These are phyloP conservation scores for Gari tellinella DNA, from an alignment of 2,888 invertebrate genomes.

Conservation along the genomic window DNA sequence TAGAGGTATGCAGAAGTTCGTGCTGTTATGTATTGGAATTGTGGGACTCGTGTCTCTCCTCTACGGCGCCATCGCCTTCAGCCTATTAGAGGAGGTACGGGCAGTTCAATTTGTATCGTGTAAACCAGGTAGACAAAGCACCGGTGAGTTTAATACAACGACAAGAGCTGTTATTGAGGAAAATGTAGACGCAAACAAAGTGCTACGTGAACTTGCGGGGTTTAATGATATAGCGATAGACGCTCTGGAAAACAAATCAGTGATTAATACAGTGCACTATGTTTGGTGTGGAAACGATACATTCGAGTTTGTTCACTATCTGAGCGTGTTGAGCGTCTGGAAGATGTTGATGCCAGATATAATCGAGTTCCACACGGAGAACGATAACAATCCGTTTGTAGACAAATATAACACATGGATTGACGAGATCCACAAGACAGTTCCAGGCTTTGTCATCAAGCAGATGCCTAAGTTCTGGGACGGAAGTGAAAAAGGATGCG, in stretches of 20 bases:
- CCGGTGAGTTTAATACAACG: no score
- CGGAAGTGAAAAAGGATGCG: constrained; percentile 55
- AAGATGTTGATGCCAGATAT: constrained; percentile 75
- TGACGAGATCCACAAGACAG: constrained; percentile 66
- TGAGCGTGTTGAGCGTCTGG: constrained; percentile 78
- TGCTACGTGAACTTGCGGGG: constrained; percentile 46
- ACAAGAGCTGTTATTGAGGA: no score
- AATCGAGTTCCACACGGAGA: constrained; percentile 71
- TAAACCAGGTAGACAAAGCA: no score
- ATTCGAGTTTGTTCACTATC: constrained; percentile 77
- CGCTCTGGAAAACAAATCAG: constrained; percentile 46
- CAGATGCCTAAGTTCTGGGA: constrained; percentile 62
- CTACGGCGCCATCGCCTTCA: no score
- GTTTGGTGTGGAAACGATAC: constrained; percentile 77
- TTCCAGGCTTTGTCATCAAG: constrained; percentile 65
- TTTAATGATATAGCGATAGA: constrained; percentile 17
- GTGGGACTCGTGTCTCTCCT: no score
- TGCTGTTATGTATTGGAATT: no score
- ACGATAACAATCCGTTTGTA: constrained; percentile 19
- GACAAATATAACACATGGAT: constrained; percentile 77
- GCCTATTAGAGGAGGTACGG: no score
- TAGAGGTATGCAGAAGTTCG: no score
- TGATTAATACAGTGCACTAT: constrained; percentile 71
- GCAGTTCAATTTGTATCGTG: no score
- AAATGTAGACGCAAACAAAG: constrained; percentile 32